A percentile compares a stretch with the other conserved stretches of the same genome.
These are phyloP conservation scores for Lamproptera curius DNA, from an alignment of 2,888 invertebrate genomes.

Conservation along the genomic window DNA sequence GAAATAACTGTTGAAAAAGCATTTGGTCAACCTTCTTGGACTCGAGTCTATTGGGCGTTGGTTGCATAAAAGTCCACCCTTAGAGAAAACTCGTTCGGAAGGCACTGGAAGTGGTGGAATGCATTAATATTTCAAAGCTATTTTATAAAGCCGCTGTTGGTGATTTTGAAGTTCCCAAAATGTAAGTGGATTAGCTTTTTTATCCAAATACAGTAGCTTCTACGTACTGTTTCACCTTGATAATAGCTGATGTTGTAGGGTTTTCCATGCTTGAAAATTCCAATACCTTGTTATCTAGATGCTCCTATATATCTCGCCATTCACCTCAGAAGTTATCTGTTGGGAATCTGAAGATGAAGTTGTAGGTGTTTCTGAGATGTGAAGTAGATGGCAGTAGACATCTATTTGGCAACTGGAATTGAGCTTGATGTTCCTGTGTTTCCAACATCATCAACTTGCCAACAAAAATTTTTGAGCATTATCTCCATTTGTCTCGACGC, in stretches of 20 bases:
- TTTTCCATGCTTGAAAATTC: too few species aligned
- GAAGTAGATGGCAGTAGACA: slow-evolving; percentile 21
- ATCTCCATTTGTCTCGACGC: too few species aligned
- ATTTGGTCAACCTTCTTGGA: too few species aligned
- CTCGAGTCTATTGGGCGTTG: slow-evolving; percentile 1
- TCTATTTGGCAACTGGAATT: slow-evolving; percentile 24
- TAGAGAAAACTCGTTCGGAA: too few species aligned
- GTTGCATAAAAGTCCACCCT: slow-evolving; percentile 3
- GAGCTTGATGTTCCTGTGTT: slow-evolving; percentile 19
- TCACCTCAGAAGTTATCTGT: not conserved
- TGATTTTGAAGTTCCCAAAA: not conserved
- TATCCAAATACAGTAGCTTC: too few species aligned
- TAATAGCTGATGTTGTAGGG: too few species aligned
- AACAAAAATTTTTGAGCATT: too few species aligned
- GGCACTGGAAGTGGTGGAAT: slow-evolving; percentile 9
- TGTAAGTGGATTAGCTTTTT: too few species aligned
- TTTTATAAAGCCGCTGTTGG: slow-evolving; percentile 1
- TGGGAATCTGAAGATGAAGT: slow-evolving; percentile 22
- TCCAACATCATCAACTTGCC: too few species aligned
- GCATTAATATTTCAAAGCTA: slow-evolving; percentile 10
- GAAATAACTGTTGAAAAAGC: too few species aligned
- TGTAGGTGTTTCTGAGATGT: slow-evolving; percentile 22
- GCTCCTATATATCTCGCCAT: not conserved
- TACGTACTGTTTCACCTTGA: too few species aligned
- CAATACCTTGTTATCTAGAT: slow-evolving; percentile 6